Evolutionary conservation across 1,140 invertebrate species (phyloP), one percentile per base, ranked within the genome.

Genomic region (Dysdera silvatica): DNA sequence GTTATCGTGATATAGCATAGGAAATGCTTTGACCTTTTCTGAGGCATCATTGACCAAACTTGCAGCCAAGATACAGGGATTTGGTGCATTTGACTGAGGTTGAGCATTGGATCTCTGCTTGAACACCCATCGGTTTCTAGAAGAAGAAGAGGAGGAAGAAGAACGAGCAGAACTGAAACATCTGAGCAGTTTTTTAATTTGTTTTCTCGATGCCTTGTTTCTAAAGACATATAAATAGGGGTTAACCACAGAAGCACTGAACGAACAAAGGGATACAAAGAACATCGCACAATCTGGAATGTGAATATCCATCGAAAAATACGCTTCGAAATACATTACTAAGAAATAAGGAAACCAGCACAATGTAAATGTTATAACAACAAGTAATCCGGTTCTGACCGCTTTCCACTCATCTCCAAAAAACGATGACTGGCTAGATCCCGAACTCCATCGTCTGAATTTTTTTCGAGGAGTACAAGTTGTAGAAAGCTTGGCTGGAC

Each of bases 391-490:
- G 20, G 66, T 67, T n/a, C 59, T 58, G 10, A 57, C 61, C 5
- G 66, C 66, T 61, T 64, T 67, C 66, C 66, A 67, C 37, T 67
- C 66, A 28, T 67, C 61, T 20, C 66, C 66, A n/a, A 67, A 67
- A 26, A 67, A 54, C 35, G 55, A 57, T 14, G 16, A 28, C 35
- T 63, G 60, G 18, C 58, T 66, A 24, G 54, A 57, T 2, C 58
- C 48, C 2, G 64, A 66, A 49, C 58, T 61, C 51, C 51, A 48
- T 33, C 58, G 23, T 18, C 59, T 41, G 16, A 23, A 63, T 24
- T 63, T 63, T 23, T 56, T 63, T 23, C 56, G 55, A 3, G 16
- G 49, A 7, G 61, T n/a, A n/a, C n/a, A n/a, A n/a, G 29, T 16
- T 18, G 20, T 26, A 5, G n/a, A 20, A 10, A 41, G 6, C 41